Conservation (phyloP, 2,797 vertebrate genomes). For the Manis javanica region DNA sequence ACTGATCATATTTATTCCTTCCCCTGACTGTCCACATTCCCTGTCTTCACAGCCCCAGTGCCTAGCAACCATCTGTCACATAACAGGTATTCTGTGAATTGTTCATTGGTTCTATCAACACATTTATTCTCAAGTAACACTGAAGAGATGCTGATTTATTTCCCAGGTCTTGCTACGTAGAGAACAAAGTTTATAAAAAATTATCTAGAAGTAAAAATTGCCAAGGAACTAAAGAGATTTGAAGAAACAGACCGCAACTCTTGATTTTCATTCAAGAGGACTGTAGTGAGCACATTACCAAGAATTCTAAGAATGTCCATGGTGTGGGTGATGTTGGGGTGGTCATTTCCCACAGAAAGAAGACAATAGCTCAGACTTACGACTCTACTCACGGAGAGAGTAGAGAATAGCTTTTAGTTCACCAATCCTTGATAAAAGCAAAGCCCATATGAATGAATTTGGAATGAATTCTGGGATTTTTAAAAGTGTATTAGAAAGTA, state of each 20-base stretch:
- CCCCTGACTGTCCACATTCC: not conserved
- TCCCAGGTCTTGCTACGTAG: not conserved
- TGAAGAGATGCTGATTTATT: not conserved
- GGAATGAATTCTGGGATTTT: slow-evolving; percentile 34
- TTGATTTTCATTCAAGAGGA: not conserved
- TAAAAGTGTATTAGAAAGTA: slow-evolving; percentile 25
- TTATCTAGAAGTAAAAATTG: not conserved
- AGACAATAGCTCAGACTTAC: not conserved
- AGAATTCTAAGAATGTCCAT: not conserved
- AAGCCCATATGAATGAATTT: slow-evolving; percentile 13
- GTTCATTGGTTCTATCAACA: not conserved
- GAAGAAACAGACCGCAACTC: not conserved
- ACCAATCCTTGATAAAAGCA: not conserved
- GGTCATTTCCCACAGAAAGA: not conserved
- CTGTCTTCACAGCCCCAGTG: not conserved
- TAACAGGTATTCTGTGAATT: not conserved
- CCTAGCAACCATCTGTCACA: not conserved
- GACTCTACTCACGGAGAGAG: not conserved
- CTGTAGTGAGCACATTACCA: not conserved
- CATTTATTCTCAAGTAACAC: not conserved
- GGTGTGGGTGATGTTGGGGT: not conserved
- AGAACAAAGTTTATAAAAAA: not conserved
- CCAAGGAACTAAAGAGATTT: not conserved
- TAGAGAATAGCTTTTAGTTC: not conserved
- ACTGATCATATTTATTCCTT: not conserved